Base-by-base conservation (phyloP, 2,113 vertebrate genomes). In the Otis tarda region DNA sequence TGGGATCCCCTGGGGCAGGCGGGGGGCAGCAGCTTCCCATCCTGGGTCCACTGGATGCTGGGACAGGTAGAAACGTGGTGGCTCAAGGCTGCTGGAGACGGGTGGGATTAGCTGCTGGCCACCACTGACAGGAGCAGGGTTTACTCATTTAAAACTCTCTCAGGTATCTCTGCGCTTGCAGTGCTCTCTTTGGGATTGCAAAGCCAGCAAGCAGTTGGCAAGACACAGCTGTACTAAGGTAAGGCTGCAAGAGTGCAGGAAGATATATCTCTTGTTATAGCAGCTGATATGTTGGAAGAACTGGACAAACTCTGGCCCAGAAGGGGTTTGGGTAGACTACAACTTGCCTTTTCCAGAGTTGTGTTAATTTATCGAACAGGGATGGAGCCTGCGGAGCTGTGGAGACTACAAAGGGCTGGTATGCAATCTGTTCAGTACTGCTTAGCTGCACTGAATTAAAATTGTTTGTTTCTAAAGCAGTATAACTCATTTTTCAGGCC, bases 381-480 rank as follows among this genome's bases (percentile, higher is more conserved):
- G 47, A 77, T 37, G 37, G 24, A 93, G 60, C 13, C 27, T 50
- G 28, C 11, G 47, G 87, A 84, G 41, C 35, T 70, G n/a, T 61
- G 60, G 30, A 79, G 69, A 39, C 27, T 45, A 80, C 31, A 17
- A 7, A 78, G 56, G 41, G 39, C 55, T 74, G 55, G 23, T 47
- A 8, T 33, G 23, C 0, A 0, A 31, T n/a, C 56, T 90, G 21
- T 27, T 82, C 0, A 0, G 56, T 56, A 25, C 60, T 63, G 71
- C 60, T 83, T 37, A 78, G 55, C 59, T 90, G 35, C 33, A 43
- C 21, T 75, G 68, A 55, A 47, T n/a, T 49, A 75, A 87, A 87
- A 49, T 35, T 28, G 63, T 41, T 41, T 6, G 45, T 31, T 2
- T 0, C 31, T 57, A 50, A 52, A 76, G 33, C 52, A 64, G 21